Evolutionary conservation across 2,888 invertebrate species (phyloP).

Genomic region (Leptinotarsa juncta): DNA sequence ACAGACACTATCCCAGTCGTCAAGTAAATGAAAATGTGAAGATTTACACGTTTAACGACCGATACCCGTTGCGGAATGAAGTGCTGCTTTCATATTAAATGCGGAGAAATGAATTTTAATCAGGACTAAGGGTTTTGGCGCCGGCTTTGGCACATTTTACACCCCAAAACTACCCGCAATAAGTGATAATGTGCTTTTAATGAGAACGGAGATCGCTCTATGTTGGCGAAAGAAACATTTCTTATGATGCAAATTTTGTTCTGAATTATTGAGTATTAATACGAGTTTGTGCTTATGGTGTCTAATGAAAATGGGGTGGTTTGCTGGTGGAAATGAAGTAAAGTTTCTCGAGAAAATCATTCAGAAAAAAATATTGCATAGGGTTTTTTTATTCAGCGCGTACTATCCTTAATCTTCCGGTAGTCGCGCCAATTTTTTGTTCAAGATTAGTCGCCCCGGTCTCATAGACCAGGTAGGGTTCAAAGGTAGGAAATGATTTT

Average conservation of each 20-base stretch:
- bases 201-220: slow-evolving; percentile 45
- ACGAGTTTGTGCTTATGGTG: not conserved
- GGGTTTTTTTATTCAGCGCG: too few species aligned
- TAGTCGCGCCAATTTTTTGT: too few species aligned
- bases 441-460: too few species aligned
- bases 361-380: too few species aligned
- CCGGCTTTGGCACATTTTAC: slow-evolving; percentile 48
- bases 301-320: not conserved
- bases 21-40: slow-evolving; percentile 44
- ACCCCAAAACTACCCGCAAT: slow-evolving; percentile 51
- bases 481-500: too few species aligned
- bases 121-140: slow-evolving; percentile 50
- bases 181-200: slow-evolving; percentile 54
- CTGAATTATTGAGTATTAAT: not conserved
- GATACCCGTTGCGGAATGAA: slow-evolving; percentile 37
- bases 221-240: slow-evolving; percentile 18
- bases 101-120: slow-evolving; percentile 51
- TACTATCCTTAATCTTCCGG: too few species aligned
- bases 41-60: slow-evolving; percentile 45
- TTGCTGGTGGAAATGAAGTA: not conserved
- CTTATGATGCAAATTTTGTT: slow-evolving; percentile 3
- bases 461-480: too few species aligned
- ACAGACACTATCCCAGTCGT: slow-evolving; percentile 20
- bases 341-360: too few species aligned
- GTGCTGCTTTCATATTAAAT: slow-evolving; percentile 42